Evolutionary conservation across 2,113 vertebrate genomes (phyloP).

Genomic region (Prietella phreatophila): DNA sequence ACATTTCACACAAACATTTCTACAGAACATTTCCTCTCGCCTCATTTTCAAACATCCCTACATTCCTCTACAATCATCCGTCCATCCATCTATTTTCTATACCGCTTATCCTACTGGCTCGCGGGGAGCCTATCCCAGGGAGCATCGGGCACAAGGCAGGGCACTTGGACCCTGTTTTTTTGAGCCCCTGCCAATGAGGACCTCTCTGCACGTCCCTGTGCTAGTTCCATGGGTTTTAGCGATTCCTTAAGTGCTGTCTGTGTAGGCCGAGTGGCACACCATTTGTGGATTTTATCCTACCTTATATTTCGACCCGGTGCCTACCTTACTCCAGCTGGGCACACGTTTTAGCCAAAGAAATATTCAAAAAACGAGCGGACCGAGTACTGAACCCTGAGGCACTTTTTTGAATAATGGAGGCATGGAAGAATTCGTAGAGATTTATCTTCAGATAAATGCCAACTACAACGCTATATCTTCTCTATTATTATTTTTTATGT

Average conservation of each 20-base stretch:
- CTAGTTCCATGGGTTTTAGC: not conserved
- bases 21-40: not conserved
- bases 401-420: not conserved
- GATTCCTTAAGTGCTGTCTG: not conserved
- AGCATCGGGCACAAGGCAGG: not conserved
- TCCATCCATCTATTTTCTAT: too few relatives aligned
- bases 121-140: too few relatives aligned
- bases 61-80: not conserved
- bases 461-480: not conserved
- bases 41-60: not conserved
- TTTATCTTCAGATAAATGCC: not conserved
- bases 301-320: not conserved
- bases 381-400: conserved; percentile 8
- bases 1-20: too few relatives aligned
- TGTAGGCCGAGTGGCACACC: not conserved
- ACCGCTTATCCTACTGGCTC: too few relatives aligned
- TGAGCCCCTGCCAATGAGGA: too few relatives aligned
- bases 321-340: not conserved
- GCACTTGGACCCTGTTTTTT: too few relatives aligned
- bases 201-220: too few relatives aligned
- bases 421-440: not conserved
- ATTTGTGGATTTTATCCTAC: not conserved
- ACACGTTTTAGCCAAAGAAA: not conserved
- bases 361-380: not conserved
- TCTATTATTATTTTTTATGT: not conserved